Evolutionary conservation across 2,888 invertebrate genomes (phyloP), one percentile per base, ranked within the genome.

Genomic region (Phrixothrix hirtus): DNA sequence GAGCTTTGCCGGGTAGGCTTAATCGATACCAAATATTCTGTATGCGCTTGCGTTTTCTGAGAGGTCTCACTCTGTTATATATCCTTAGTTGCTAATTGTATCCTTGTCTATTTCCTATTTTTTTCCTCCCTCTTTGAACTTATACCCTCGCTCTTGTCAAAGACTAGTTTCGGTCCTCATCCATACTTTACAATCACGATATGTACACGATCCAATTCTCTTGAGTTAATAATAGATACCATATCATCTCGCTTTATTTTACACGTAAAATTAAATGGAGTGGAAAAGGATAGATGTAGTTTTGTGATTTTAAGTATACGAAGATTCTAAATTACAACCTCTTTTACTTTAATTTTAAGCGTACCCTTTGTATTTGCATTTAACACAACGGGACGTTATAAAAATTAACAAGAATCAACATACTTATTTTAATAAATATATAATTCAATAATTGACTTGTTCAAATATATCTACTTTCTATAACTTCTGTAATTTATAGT

Each of bases 41-140:
- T 31, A 31, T 43, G 48, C 53, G 53, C 53, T 30, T 41, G 43
- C 53, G 42, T 35, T 34, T 37, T 9, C 4, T 21, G 21, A 7
- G 11, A 26, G n/a, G n/a, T 17, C 37, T 37, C 27, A 36, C 42
- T 37, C 32, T 38, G 15, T 31, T 32, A 27, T 47, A 27, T 36
- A 37, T 31, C 26, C 47, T 53, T 41, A 42, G 35, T 10, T 21
- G 7, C 3, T 7, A 7, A 7, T 7, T 21, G 7, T 34, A 46
- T 48, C 41, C 43, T 43, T 48, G 15, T 39, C 26, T 34, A 44
- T 38, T 51, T 53, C 38, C 51, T 26, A 45, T 32, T 52, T 55
- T 54, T 56, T 61, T 57, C 50, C 54, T 61, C 56, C 58, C 58
- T 59, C 61, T 64, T 61, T 62, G 62, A 60, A 58, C 58, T 61